Evolutionary conservation across 2,113 vertebrate species (phyloP).

Genomic region (Noturus placidus): DNA sequence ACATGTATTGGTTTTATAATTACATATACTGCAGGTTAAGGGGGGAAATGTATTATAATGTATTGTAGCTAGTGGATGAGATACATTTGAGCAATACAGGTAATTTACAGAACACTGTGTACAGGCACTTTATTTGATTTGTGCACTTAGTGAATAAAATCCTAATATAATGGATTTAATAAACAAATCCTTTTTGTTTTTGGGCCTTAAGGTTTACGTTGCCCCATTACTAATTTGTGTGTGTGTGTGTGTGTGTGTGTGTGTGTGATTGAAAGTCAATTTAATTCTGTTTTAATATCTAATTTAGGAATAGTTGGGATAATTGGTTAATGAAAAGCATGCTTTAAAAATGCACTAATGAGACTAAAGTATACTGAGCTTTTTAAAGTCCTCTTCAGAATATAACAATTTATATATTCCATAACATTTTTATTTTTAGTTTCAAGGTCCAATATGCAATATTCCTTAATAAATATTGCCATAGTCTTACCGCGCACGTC

Average conservation of each 20-base stretch:
- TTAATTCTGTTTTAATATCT: neutral
- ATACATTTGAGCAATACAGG: neutral
- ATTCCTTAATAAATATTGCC: neutral
- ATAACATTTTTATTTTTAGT: no score
- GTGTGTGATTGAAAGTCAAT: neutral
- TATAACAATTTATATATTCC: neutral
- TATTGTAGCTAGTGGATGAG: neutral
- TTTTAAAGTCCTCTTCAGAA: neutral
- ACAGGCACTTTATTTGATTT: neutral
- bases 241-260: neutral
- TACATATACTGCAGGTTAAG: neutral
- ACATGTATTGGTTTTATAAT: neutral
- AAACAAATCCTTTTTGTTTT: no score
- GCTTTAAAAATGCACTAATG: neutral
- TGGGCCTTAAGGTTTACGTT: neutral
- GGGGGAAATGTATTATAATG: neutral
- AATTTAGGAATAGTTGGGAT: neutral
- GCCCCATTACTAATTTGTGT: neutral
- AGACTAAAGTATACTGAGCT: neutral
- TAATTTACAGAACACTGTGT: neutral
- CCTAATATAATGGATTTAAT: neutral
- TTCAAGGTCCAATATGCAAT: no score
- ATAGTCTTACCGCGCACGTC: no score
- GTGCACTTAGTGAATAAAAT: no score
- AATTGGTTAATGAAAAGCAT: neutral